Evolutionary conservation across 2,113 vertebrate species (phyloP).

Genomic region (Apteryx mantelli): DNA sequence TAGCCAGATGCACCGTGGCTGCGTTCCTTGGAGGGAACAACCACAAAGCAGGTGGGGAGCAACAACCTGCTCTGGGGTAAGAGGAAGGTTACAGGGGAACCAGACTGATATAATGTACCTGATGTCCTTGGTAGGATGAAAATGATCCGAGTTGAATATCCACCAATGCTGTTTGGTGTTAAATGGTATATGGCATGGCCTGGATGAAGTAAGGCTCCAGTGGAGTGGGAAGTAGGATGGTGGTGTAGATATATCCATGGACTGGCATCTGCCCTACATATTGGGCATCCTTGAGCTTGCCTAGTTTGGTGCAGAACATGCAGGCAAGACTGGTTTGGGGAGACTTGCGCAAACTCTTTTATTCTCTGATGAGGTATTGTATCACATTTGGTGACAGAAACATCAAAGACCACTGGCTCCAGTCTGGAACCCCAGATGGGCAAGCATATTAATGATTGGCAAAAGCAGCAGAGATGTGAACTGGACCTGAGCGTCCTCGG

Average conservation of each 20-base stretch:
- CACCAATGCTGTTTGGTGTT: too few relatives aligned
- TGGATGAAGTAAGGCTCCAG: not conserved
- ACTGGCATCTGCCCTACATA: not conserved
- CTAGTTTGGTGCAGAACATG: not conserved
- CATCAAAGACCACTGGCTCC: not conserved
- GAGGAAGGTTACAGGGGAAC: not conserved
- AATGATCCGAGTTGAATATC: not conserved
- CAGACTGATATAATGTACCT: not conserved
- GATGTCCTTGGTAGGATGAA: not conserved
- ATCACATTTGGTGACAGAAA: not conserved
- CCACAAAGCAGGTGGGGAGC: rapidly evolving
- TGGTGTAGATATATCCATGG: not conserved
- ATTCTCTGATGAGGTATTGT: not conserved
- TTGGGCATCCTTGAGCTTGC: not conserved
- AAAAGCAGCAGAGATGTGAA: not conserved
- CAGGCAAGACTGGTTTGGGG: not conserved
- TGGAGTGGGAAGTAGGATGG: not conserved
- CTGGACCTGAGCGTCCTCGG: not conserved
- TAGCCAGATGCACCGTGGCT: not conserved
- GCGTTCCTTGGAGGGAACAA: not conserved
- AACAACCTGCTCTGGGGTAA: not conserved
- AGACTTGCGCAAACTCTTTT: not conserved
- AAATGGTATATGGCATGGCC: not conserved
- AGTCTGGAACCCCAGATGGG: not conserved
- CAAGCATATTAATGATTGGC: not conserved